Evolutionary conservation across 2,888 invertebrate species (phyloP).

Genomic region (Alloplasta piceator): DNA sequence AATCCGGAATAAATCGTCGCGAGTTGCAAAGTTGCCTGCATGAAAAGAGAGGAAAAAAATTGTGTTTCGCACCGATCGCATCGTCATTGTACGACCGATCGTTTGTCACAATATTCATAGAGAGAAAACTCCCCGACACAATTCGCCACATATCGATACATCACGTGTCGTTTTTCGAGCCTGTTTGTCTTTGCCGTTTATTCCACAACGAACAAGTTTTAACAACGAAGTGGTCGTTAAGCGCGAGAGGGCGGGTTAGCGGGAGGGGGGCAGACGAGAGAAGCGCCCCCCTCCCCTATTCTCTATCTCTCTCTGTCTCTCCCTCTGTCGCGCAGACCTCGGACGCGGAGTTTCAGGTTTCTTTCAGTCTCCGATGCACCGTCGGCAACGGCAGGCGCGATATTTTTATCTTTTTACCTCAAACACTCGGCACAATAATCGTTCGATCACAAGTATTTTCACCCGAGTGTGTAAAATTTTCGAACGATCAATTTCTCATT

Average conservation of each 20-base stretch:
- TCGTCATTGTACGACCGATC: too few species aligned
- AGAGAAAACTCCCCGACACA: too few species aligned
- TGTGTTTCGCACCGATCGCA: too few species aligned
- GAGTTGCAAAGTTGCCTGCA: too few species aligned
- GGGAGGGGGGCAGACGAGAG: conserved; percentile 8
- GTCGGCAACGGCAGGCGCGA: conserved; percentile 59
- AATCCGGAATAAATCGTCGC: too few species aligned
- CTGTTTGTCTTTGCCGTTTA: conserved; percentile 12
- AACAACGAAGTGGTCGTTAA: conserved; percentile 37
- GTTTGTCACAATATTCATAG: too few species aligned
- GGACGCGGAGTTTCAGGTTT: conserved; percentile 18
- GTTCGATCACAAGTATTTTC: too few species aligned
- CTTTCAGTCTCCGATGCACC: conserved; percentile 65
- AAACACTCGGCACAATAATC: too few species aligned
- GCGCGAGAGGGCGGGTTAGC: conserved; percentile 4
- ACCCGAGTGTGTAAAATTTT: too few species aligned
- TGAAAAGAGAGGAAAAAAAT: too few species aligned
- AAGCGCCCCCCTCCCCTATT: conserved; percentile 21
- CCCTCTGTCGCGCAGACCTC: conserved; percentile 51
- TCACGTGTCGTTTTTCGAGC: neutral
- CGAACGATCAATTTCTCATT: too few species aligned
- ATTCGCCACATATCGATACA: neutral
- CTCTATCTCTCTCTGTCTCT: conserved; percentile 46
- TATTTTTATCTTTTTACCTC: too few species aligned
- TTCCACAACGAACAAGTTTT: conserved; percentile 44